A percentile compares a stretch with the other conserved stretches of the same genome.
phyloP scores from a whole-genome alignment of 2,888 invertebrate genomes.

The Neocrepidodera transversa region DNA sequence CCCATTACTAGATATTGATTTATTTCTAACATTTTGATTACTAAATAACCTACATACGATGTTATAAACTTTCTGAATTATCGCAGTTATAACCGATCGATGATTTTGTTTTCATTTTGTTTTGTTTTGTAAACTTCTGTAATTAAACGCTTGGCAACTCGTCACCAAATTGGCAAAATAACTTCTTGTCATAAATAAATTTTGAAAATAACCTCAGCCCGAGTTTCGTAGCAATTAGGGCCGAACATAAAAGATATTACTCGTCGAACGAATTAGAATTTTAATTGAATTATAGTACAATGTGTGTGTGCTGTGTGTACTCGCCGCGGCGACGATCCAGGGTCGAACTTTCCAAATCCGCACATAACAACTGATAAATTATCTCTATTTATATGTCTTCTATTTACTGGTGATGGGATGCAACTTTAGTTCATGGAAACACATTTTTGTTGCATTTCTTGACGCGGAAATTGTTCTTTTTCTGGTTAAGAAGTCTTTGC shows the following conservation, averaged over 20 bases:
- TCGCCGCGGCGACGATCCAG: slow-evolving; percentile 10
- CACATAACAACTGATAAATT: too few species aligned
- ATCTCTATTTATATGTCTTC: too few species aligned
- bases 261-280: slow-evolving; percentile 54
- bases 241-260: slow-evolving; percentile 52
- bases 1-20: too few species aligned
- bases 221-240: slow-evolving; percentile 50
- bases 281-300: slow-evolving; percentile 52
- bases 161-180: slow-evolving; percentile 27
- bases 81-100: not conserved
- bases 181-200: slow-evolving; percentile 28
- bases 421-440: too few species aligned
- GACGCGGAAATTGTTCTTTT: too few species aligned
- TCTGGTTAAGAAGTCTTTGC: too few species aligned
- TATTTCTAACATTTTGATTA: too few species aligned
- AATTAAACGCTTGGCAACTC: slow-evolving; percentile 22
- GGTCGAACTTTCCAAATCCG: too few species aligned
- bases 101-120: not conserved
- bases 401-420: too few species aligned
- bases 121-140: slow-evolving; percentile 3
- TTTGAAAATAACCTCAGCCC: slow-evolving; percentile 33
- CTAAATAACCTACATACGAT: too few species aligned
- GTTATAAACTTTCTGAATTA: not conserved
- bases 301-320: slow-evolving; percentile 42
- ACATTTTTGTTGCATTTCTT: too few species aligned